Evolutionary conservation across 1,140 invertebrate genomes (phyloP).

Genomic region (Cecropterus lyciades): DNA sequence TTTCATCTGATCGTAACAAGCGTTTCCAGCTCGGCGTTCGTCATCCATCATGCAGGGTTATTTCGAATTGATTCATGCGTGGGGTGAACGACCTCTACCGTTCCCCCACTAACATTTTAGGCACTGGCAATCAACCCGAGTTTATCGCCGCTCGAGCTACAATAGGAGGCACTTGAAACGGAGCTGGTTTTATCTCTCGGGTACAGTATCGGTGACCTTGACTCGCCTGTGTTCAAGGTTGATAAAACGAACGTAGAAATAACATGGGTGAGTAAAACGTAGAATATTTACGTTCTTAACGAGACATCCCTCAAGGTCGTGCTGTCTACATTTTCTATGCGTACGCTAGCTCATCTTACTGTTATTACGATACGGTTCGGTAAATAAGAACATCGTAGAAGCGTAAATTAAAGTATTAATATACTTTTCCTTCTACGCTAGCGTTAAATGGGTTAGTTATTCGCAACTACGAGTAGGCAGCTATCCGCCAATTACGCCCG

Average conservation of each 20-base stretch:
- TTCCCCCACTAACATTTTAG: slow-evolving; percentile 63
- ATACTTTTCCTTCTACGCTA: neutral
- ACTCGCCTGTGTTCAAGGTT: slow-evolving; percentile 24
- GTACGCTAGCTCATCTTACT: slow-evolving; percentile 13
- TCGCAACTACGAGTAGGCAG: neutral
- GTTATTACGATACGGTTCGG: slow-evolving; percentile 9
- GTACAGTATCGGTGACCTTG: slow-evolving; percentile 44
- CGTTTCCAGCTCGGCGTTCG: slow-evolving; percentile 16
- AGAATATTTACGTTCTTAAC: slow-evolving; percentile 5
- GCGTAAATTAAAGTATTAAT: neutral
- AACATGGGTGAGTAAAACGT: slow-evolving; percentile 21
- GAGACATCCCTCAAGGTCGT: slow-evolving; percentile 1
- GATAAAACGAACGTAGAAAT: slow-evolving; percentile 24
- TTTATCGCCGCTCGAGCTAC: slow-evolving; percentile 61
- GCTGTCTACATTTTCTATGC: slow-evolving; percentile 12
- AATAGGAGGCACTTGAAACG: slow-evolving; percentile 61
- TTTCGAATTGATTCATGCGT: slow-evolving; percentile 67
- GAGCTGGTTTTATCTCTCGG: slow-evolving; percentile 30
- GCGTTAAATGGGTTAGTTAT: neutral
- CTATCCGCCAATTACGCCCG: neutral
- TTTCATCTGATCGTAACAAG: slow-evolving; percentile 26
- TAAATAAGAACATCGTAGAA: neutral
- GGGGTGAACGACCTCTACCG: slow-evolving; percentile 62
- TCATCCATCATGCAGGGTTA: slow-evolving; percentile 55
- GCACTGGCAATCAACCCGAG: slow-evolving; percentile 62